These are phyloP conservation scores for Cryptoblepharus egeriae DNA, from an alignment of 2,797 vertebrate genomes.

Conservation along the genomic window DNA sequence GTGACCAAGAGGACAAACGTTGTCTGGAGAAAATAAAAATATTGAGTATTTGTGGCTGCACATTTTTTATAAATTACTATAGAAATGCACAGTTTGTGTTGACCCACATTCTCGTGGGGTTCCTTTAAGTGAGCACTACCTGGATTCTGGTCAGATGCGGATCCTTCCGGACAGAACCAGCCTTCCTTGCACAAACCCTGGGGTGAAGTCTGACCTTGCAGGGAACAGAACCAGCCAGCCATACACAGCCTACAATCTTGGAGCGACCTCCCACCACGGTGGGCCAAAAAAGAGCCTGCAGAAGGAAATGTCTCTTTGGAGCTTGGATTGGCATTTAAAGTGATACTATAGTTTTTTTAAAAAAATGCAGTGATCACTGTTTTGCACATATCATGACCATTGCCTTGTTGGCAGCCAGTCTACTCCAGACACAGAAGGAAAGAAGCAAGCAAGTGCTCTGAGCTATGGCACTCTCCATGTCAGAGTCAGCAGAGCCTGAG, in stretches of 20 bases:
- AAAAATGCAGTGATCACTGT: neutral
- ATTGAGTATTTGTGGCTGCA: neutral
- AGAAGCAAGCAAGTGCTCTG: no score
- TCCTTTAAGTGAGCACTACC: constrained; percentile 58
- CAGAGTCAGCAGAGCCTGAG: no score
- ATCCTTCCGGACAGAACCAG: constrained; percentile 89
- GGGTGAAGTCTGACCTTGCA: constrained; percentile 71
- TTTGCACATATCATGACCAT: neutral
- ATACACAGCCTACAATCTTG: constrained; percentile 72
- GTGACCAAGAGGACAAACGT: constrained; percentile 83
- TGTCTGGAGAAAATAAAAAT: constrained; percentile 45
- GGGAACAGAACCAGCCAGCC: constrained; percentile 74
- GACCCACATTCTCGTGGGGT: neutral
- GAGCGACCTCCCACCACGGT: constrained; percentile 70
- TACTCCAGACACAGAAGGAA: no score
- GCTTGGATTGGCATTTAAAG: neutral
- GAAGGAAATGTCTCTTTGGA: neutral
- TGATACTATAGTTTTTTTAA: no score
- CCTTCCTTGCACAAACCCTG: constrained; percentile 82
- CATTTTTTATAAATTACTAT: neutral
- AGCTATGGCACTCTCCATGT: no score
- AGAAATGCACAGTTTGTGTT: neutral
- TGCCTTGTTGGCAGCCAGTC: no score
- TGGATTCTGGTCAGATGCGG: constrained; percentile 74
- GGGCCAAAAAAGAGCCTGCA: constrained; percentile 82